phyloP scores from a whole-genome alignment of 2,888 invertebrate species.

The Selenia dentaria region DNA sequence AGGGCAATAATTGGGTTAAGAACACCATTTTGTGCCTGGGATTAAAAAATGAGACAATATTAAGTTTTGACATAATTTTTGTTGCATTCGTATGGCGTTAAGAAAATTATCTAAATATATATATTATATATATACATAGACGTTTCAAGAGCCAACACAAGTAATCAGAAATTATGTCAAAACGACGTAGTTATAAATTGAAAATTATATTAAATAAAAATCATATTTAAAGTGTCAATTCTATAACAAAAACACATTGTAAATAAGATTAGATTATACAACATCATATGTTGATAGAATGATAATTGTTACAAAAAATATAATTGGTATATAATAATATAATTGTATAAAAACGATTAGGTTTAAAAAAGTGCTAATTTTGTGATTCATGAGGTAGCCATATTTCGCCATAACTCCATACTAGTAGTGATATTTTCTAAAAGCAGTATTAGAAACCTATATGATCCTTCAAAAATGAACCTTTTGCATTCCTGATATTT shows the following conservation, averaged over 20 bases:
- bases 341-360: slow-evolving; percentile 62
- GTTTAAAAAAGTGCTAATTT: slow-evolving; percentile 70
- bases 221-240: slow-evolving; percentile 74
- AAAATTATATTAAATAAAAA: slow-evolving; percentile 61
- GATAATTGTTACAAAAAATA: slow-evolving; percentile 70
- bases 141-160: slow-evolving; percentile 1
- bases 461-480: slow-evolving; percentile 47
- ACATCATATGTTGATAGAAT: slow-evolving; percentile 65
- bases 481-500: slow-evolving; percentile 65
- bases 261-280: slow-evolving; percentile 76
- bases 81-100: slow-evolving; percentile 7
- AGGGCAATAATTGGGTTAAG: slow-evolving; percentile 79
- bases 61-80: slow-evolving; percentile 53
- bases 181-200: slow-evolving; percentile 40
- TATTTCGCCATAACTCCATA: slow-evolving; percentile 74
- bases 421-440: slow-evolving; percentile 39
- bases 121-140: background rate
- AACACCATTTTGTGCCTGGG: slow-evolving; percentile 80
- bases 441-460: slow-evolving; percentile 61
- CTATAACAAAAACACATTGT: slow-evolving; percentile 71
- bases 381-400: slow-evolving; percentile 83
- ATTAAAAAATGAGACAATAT: slow-evolving; percentile 70
- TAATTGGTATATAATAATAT: slow-evolving; percentile 53
- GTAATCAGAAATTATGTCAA: slow-evolving; percentile 56
- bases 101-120: too few species aligned